A percentile compares a stretch with the other conserved stretches of the same genome.
Conservation (phyloP, 2,797 vertebrate species). For the Dryobates pubescens region DNA sequence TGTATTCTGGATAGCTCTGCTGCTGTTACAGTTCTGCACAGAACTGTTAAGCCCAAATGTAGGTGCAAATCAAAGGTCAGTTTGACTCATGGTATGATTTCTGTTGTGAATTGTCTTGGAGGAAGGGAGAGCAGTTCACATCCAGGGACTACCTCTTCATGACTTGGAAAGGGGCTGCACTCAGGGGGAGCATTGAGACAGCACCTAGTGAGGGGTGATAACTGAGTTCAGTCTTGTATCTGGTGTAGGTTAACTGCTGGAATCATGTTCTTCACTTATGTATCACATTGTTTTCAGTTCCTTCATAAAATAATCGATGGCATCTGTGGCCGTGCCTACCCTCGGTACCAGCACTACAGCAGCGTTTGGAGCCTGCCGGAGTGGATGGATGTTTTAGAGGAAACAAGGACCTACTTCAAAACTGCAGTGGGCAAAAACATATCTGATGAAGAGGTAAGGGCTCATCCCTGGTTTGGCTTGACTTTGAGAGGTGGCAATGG, state of each 20-base stretch:
- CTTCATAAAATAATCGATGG: conserved; percentile 89
- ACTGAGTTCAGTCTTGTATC: fast-evolving
- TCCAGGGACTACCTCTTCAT: fast-evolving
- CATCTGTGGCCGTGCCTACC: conserved; percentile 86
- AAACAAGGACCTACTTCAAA: conserved; percentile 77
- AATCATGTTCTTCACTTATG: fast-evolving
- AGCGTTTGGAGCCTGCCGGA: conserved; percentile 84
- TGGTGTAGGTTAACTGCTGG: neutral
- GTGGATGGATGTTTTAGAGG: conserved; percentile 84
- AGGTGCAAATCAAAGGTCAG: no score
- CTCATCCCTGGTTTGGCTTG: neutral
- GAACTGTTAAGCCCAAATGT: fast-evolving
- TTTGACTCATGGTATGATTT: fast-evolving
- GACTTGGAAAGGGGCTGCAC: fast-evolving
- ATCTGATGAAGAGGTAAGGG: conserved; percentile 85
- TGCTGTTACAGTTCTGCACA: fast-evolving
- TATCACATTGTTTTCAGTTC: conserved; percentile 73
- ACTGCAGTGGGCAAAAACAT: conserved; percentile 79
- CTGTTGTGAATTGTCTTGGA: neutral
- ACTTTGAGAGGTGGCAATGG: neutral
- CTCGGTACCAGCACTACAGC: conserved; percentile 82
- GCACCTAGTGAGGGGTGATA: fast-evolving
- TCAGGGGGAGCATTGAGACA: fast-evolving
- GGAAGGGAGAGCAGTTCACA: fast-evolving
- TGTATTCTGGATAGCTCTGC: neutral